Evolutionary conservation across 2,113 vertebrate genomes (phyloP), one percentile per base, ranked within the genome.

Genomic region (Nestor notabilis): DNA sequence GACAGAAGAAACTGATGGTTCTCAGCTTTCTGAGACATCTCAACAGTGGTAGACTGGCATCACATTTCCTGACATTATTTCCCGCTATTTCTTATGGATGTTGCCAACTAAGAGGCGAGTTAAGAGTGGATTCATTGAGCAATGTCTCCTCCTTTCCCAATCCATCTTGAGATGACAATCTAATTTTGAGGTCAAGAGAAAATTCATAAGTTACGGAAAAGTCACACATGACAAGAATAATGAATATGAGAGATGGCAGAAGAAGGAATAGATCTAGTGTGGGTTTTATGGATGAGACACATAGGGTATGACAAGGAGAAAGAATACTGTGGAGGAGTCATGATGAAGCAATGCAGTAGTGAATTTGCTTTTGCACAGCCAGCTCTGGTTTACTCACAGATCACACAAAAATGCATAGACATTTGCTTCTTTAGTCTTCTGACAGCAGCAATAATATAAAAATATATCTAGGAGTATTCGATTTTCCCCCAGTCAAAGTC

Each of bases 401-500:
- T 84, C 94, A 89, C 77, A 95, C 65, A 94, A 53, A 89, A 95
- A 71, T 61, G 13, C 49, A 46, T n/a, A 81, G 39, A 12, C n/a
- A 46, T 80, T 82, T 6, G 2, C 58, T 87, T 87, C 47, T 83
- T 27, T 65, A 55, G 55, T 39, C 64, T 91, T 80, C 77, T 94
- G 94, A 87, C 77, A 91, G 71, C 53, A 82, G 19, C 39, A 95
- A 79, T 93, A 89, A 95, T 87, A 82, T 58, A 80, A 95, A 97
- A 96, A 83, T 77, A 80, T 84, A 89, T 87, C 69, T 55, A 37
- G 33, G 88, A 94, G 95, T 24, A 44, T 76, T 95, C 66, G 23
- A 53, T 94, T 92, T 94, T 83, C 44, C 66, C 21, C 31, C 44
- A 94, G 68, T 86, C 88, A 85, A 85, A 92, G 78, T 94, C 81